phyloP scores from a whole-genome alignment of 2,888 invertebrate genomes.

The Quadriops clusia region DNA sequence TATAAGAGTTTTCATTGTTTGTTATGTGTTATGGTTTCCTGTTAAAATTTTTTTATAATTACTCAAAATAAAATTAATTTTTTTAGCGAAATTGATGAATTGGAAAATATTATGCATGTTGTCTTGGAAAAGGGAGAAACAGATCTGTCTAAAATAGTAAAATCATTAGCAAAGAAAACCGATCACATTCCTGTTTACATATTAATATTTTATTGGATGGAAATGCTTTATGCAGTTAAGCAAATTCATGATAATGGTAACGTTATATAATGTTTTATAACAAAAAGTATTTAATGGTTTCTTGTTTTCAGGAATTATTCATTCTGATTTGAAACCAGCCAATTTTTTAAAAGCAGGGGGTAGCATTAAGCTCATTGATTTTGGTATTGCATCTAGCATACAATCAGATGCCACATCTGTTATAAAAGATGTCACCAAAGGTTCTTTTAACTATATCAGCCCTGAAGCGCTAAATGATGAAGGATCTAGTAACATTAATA shows the following conservation, averaged over 20 bases:
- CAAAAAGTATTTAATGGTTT: conserved; percentile 2
- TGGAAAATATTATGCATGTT: conserved; percentile 58
- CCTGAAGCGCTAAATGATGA: conserved; percentile 78
- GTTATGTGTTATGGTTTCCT: too few relatives aligned
- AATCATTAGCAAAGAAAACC: conserved; percentile 35
- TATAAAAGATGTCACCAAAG: conserved; percentile 67
- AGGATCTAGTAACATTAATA: conserved; percentile 29
- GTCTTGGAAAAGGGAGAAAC: conserved; percentile 90
- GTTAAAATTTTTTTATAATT: too few relatives aligned
- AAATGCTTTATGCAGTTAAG: conserved; percentile 84
- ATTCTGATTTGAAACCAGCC: conserved; percentile 93
- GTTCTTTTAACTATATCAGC: conserved; percentile 92
- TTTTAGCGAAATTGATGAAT: conserved; percentile 58
- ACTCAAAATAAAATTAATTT: too few relatives aligned
- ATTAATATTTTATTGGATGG: conserved; percentile 81
- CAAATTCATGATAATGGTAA: conserved; percentile 82
- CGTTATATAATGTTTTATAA: conserved; percentile 5
- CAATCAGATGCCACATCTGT: conserved; percentile 83
- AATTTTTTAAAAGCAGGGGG: conserved; percentile 85
- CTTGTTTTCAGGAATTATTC: conserved; percentile 66
- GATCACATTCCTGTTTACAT: conserved; percentile 55
- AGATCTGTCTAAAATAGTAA: conserved; percentile 70
- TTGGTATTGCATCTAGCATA: conserved; percentile 87
- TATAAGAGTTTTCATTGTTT: too few relatives aligned
- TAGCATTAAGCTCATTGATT: conserved; percentile 88